Conservation (phyloP, 1,140 invertebrate genomes). For the Brachionus asplanchnoidis region DNA sequence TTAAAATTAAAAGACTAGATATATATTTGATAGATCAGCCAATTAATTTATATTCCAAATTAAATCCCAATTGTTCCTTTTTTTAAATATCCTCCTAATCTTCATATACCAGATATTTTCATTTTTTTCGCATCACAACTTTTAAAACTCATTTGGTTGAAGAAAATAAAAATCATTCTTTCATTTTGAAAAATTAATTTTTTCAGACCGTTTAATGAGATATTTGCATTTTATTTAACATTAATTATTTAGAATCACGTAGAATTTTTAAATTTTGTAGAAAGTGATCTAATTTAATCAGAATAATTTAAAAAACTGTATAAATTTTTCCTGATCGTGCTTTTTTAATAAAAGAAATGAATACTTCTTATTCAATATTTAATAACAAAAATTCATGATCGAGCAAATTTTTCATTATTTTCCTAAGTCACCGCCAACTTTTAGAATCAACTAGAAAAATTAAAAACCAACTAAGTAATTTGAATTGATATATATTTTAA, state of each 20-base stretch:
- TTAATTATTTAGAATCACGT: not conserved
- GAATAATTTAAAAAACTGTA: not conserved
- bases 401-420: not conserved
- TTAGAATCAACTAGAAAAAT: no score
- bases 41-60: no score
- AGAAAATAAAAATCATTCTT: not conserved
- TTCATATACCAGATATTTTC: no score
- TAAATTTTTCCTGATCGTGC: not conserved
- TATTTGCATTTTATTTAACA: not conserved
- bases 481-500: no score
- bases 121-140: no score
- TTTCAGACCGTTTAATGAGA: not conserved
- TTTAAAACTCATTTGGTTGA: no score
- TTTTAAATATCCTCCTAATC: no score
- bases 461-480: no score
- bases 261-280: not conserved
- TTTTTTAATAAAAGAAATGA: not conserved
- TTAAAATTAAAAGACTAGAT: no score
- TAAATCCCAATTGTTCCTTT: no score
- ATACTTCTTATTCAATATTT: not conserved
- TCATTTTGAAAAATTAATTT: not conserved
- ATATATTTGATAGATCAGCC: no score
- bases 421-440: no score
- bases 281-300: not conserved
- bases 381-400: not conserved